Base-by-base conservation (phyloP, 2,113 vertebrate species). In the Ornithorhynchus anatinus region DNA sequence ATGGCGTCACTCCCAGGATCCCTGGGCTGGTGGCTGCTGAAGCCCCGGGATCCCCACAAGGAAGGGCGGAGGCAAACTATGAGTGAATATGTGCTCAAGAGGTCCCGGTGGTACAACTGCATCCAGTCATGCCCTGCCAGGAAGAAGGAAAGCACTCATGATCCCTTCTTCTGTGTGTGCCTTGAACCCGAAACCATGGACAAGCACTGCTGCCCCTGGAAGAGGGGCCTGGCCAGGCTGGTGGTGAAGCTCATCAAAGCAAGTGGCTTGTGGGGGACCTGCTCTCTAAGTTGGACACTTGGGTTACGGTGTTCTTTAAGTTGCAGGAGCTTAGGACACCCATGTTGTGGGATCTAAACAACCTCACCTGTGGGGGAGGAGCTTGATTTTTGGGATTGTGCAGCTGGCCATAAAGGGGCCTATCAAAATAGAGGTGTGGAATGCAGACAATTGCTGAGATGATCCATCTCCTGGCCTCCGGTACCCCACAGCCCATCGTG, bases 381-480 rank as follows among this genome's bases (percentile, higher is more conserved):
- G 10, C 5, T 23, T 94, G 1, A 87, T 95, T 64, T 69, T 94
- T 3, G 91, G 92, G 11, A 1, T 76, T 0, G 69, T 86, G 29
- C 33, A 90, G 7, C 11, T 97, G 35, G 23, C 80, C 0, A n/a
- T 39, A 0, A 64, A 20, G 0, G 43, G 38, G 0, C 74, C 16
- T 10, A 45, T 96, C 22, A 88, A 50, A 58, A 85, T 97, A 8
- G 92, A 97, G 80, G 93, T 95, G 27, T 97, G 95, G 95, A 95
- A 97, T 6, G 40, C 91, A 36, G 96, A 97, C 84, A 44, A 2
- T 29, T 80, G 69, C 7, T 94, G 90, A 81, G 86, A 96, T 0
- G 94, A 96, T 1, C n/a, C 95, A 97, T 72, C 82, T 91, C 20
- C 75, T 97, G 4, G 96, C 95, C 4, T 4, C n/a, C 0, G 96